Evolutionary conservation across 2,888 invertebrate genomes (phyloP), one percentile per base, ranked within the genome.

Genomic region (Drosophila parthenogenetica): DNA sequence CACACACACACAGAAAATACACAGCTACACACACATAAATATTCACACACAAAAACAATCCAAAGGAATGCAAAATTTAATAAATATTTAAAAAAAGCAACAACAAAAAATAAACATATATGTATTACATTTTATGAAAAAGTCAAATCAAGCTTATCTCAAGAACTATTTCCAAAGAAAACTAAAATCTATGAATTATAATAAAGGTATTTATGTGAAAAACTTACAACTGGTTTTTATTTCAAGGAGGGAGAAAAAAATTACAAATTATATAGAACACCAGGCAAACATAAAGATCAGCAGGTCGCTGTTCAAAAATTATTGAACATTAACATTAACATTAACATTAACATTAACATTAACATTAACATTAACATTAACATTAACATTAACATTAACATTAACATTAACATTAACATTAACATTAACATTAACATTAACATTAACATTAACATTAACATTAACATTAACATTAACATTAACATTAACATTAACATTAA

Each of bases 61-160:
- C 35, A 50, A 45, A 63, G 25, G 25, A 51, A 66, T 51, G 43
- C 65, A 62, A 62, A 50, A 68, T 48, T 67, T 29, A 35, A 64
- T 50, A 64, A 69, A 48, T 64, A 69, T 42, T 32, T 42, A 64
- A 61, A 65, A 50, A 35, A 35, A 50, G 55, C 49, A 58, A 37
- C 62, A 54, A 50, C 29, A 22, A 29, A 68, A 78, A 63, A 51
- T 54, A n/a, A n/a, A 67, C 69, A 67, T 69, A 80, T 88, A 80
- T 90, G 85, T 89, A 90, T 85, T 89, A 79, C 81, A 85, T 87
- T 85, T 89, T 89, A 83, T 77, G 82, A 86, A 76, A 65, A 89
- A 78, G 86, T 90, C 86, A 88, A 83, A 79, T 84, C 85, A 87
- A 87, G 90, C 90, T 90, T 88, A 90, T 89, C 88, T 90, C 90